These are phyloP conservation scores for Ceyx cyanopectus DNA, from an alignment of 2,113 vertebrate species.

Conservation along the genomic window DNA sequence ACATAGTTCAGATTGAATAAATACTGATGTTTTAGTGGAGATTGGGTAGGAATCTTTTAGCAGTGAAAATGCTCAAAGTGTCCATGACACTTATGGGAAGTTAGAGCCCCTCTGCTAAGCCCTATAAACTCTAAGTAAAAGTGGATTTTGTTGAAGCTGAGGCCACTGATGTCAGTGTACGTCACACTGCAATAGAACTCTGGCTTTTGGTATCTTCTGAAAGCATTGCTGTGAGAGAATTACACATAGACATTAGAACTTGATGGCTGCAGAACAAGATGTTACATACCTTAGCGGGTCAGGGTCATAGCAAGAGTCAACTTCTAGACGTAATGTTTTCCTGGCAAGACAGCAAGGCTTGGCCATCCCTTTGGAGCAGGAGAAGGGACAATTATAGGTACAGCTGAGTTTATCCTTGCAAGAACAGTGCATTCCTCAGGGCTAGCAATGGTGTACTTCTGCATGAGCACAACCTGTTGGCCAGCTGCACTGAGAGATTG, in stretches of 20 bases:
- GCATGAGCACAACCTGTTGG: not conserved
- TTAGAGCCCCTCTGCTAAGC: not conserved
- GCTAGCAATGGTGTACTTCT: not conserved
- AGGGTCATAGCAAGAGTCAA: constrained; percentile 23
- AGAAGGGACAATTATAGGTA: constrained; percentile 44
- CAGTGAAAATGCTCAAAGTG: not conserved
- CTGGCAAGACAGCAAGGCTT: constrained; percentile 32
- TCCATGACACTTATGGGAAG: not conserved
- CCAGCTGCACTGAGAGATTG: not conserved
- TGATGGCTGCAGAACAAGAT: constrained; percentile 45
- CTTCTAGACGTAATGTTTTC: constrained; percentile 38
- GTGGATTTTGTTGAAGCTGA: constrained; percentile 2
- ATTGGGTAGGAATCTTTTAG: not conserved
- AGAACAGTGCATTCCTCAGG: not conserved
- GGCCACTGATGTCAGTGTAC: not conserved
- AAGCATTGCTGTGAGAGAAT: constrained; percentile 8
- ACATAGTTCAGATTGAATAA: not conserved
- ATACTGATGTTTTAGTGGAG: not conserved
- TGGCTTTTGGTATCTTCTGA: constrained; percentile 3
- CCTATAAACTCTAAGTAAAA: not conserved
- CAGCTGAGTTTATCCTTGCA: not conserved
- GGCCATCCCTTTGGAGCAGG: not conserved
- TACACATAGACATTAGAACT: not conserved
- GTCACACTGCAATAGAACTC: not conserved
- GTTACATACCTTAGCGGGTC: constrained; percentile 54